Evolutionary conservation across 2,797 vertebrate species (phyloP).

Genomic region (Sebastolobus altivelis): DNA sequence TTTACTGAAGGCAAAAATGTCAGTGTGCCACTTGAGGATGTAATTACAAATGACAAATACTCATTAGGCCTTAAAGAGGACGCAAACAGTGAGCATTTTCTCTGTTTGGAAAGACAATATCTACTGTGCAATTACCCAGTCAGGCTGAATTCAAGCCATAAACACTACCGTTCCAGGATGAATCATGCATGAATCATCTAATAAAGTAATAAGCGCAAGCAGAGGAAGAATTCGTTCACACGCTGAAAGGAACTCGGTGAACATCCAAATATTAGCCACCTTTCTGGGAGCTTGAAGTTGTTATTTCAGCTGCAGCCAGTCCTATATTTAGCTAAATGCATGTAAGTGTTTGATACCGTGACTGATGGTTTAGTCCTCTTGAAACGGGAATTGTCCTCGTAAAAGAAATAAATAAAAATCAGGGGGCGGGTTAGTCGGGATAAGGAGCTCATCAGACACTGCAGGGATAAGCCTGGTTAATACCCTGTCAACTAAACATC

Average conservation of each 20-base stretch:
- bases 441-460: slow-evolving; percentile 68
- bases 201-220: slow-evolving; percentile 40
- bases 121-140: slow-evolving; percentile 60
- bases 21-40: slow-evolving; percentile 60
- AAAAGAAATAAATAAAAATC: slow-evolving; percentile 13
- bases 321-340: slow-evolving; percentile 39
- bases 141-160: slow-evolving; percentile 38
- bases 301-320: slow-evolving; percentile 13
- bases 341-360: slow-evolving; percentile 39
- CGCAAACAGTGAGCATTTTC: slow-evolving; percentile 42
- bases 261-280: slow-evolving; percentile 20
- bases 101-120: slow-evolving; percentile 58
- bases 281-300: slow-evolving; percentile 19
- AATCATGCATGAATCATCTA: slow-evolving; percentile 65
- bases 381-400: slow-evolving; percentile 21
- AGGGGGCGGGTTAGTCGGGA: slow-evolving; percentile 32
- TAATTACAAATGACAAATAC: slow-evolving; percentile 77
- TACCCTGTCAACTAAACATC: slow-evolving; percentile 70
- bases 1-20: slow-evolving; percentile 50
- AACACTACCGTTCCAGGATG: slow-evolving; percentile 50
- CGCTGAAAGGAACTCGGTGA: slow-evolving; percentile 44
- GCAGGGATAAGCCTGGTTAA: slow-evolving; percentile 70
- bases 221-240: slow-evolving; percentile 31
- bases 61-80: slow-evolving; percentile 57
- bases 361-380: slow-evolving; percentile 34